phyloP scores from a whole-genome alignment of 2,113 vertebrate genomes.

The Psammodynastes pulverulentus region DNA sequence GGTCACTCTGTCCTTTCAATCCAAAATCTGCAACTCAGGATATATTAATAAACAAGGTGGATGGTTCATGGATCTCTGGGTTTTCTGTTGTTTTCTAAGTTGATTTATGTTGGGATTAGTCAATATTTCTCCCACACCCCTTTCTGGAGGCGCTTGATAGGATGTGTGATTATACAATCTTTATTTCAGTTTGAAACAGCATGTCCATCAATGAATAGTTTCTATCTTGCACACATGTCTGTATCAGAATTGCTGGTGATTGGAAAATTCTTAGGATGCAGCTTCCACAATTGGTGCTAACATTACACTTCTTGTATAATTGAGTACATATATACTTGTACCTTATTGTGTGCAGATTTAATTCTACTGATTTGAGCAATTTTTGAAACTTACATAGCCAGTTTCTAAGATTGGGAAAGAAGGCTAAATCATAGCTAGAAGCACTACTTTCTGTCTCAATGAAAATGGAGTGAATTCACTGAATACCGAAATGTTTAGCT shows the following conservation, averaged over 20 bases:
- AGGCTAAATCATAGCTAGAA: neutral
- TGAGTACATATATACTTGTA: neutral
- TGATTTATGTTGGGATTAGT: neutral
- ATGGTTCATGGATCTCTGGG: neutral
- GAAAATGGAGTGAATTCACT: neutral
- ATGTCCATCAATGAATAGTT: neutral
- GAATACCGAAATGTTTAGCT: constrained; percentile 42
- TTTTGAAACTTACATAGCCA: neutral
- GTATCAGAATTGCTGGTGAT: neutral
- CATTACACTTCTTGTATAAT: neutral
- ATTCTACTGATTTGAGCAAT: neutral
- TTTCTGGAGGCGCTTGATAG: neutral
- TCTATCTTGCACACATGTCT: neutral
- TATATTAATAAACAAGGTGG: constrained; percentile 14
- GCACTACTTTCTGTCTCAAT: neutral
- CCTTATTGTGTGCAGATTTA: neutral
- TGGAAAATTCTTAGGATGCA: neutral
- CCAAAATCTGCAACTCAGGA: neutral
- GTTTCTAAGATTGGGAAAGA: neutral
- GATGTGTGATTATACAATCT: neutral
- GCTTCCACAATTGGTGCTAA: neutral
- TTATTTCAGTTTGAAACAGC: neutral
- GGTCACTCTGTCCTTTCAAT: neutral
- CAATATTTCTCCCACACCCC: neutral
- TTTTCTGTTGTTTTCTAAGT: neutral